Evolutionary conservation across 2,888 invertebrate genomes (phyloP).

Genomic region (Lasius platythorax): DNA sequence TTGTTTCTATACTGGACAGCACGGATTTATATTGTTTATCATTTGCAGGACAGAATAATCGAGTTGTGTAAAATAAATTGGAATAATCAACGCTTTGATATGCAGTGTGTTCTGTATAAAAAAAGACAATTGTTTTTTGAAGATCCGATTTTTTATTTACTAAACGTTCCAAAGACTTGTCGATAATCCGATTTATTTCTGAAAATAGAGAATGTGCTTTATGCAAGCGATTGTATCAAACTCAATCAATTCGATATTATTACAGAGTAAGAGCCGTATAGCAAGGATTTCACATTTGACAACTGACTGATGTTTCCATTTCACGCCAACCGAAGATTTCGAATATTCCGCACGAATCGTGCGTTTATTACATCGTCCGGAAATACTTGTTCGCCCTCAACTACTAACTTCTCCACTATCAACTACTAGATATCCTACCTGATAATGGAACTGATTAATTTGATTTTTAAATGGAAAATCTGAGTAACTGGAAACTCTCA

Average conservation of each 20-base stretch:
- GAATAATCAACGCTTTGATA: neutral
- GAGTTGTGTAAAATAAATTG: slow-evolving; percentile 27
- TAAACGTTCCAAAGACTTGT: neutral
- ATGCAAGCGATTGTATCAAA: slow-evolving; percentile 10
- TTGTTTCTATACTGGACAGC: neutral
- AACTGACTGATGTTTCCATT: slow-evolving; percentile 54
- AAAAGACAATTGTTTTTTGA: neutral
- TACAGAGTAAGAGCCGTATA: neutral
- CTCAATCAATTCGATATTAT: slow-evolving; percentile 36
- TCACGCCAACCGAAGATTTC: slow-evolving; percentile 44
- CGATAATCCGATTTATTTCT: neutral
- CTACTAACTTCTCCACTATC: neutral
- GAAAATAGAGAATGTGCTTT: neutral
- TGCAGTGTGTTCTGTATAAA: neutral
- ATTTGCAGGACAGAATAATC: slow-evolving; percentile 10
- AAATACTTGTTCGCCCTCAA: neutral
- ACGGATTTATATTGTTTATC: slow-evolving; percentile 25
- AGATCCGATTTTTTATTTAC: slow-evolving; percentile 13
- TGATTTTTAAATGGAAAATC: neutral
- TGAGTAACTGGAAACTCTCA: neutral
- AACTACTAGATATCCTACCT: neutral
- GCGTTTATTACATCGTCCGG: neutral
- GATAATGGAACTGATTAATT: neutral
- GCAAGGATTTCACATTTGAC: slow-evolving; percentile 21
- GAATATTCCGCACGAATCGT: neutral